These are phyloP conservation scores for Erynnis tages DNA, from an alignment of 2,888 invertebrate genomes.

Conservation along the genomic window DNA sequence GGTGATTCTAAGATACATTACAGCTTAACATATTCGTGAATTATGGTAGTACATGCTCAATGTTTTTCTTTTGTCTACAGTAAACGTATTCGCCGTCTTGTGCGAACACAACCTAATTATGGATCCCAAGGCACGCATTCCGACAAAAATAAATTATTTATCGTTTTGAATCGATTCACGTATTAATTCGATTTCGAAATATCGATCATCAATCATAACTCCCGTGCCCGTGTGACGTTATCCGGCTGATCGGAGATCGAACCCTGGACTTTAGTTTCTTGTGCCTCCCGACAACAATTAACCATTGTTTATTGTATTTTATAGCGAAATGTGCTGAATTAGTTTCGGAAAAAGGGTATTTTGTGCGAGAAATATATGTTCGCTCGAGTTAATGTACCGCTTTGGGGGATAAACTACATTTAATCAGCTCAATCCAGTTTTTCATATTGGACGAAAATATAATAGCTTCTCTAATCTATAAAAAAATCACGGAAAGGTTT, in stretches of 20 bases:
- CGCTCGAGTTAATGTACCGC: slow-evolving; percentile 2
- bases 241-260: slow-evolving; percentile 54
- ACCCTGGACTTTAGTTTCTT: slow-evolving; percentile 32
- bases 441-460: too few species aligned
- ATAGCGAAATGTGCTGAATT: slow-evolving; percentile 37
- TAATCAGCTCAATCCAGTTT: too few species aligned
- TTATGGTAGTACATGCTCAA: too few species aligned
- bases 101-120: background rate
- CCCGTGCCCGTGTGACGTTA: slow-evolving; percentile 57
- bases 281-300: slow-evolving; percentile 35
- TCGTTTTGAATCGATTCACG: slow-evolving; percentile 60
- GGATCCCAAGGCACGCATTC: slow-evolving; percentile 41
- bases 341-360: slow-evolving; percentile 39
- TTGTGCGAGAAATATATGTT: slow-evolving; percentile 30
- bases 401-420: too few species aligned
- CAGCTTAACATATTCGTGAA: too few species aligned
- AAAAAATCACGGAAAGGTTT: too few species aligned
- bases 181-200: slow-evolving; percentile 67
- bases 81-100: too few species aligned
- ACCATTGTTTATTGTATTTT: slow-evolving; percentile 42
- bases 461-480: too few species aligned
- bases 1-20: too few species aligned
- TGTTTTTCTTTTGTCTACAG: too few species aligned
- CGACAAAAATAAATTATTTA: slow-evolving; percentile 67
- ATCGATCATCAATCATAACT: slow-evolving; percentile 74